phyloP scores from a whole-genome alignment of 2,113 vertebrate genomes.

The Scomber japonicus region DNA sequence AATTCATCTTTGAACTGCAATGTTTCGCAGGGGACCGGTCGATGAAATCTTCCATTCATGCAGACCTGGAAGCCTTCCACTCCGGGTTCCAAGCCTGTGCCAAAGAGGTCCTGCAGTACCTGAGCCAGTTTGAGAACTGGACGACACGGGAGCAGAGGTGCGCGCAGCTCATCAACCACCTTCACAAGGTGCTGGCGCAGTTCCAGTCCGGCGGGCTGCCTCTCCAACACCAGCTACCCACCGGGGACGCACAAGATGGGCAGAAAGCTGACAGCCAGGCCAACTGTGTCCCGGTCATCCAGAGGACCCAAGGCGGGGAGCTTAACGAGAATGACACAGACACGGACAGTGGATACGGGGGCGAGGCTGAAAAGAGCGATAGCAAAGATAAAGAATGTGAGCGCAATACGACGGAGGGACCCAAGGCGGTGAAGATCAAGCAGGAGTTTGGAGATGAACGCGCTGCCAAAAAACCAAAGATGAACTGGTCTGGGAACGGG shows the following conservation, averaged over 20 bases:
- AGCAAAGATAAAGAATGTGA: conserved; percentile 80
- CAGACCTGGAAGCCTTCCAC: conserved; percentile 94
- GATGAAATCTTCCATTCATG: conserved; percentile 89
- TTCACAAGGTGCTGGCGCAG: conserved; percentile 91
- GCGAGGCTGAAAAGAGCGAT: conserved; percentile 88
- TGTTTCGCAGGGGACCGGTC: conserved; percentile 88
- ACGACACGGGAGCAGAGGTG: conserved; percentile 92
- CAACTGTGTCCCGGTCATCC: conserved; percentile 97
- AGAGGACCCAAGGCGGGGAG: conserved; percentile 92
- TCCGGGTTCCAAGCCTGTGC: conserved; percentile 96
- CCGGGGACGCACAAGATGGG: conserved; percentile 74
- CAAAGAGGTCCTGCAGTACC: conserved; percentile 96
- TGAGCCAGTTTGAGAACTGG: conserved; percentile 93
- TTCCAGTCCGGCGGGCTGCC: conserved; percentile 85
- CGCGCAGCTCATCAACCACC: conserved; percentile 91
- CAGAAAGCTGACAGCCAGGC: conserved; percentile 87
- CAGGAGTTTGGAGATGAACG: conserved; percentile 91
- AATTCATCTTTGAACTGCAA: conserved; percentile 12
- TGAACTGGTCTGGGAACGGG: conserved; percentile 77
- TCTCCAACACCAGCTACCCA: conserved; percentile 83
- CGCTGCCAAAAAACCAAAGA: conserved; percentile 86
- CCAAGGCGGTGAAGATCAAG: conserved; percentile 86
- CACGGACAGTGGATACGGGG: conserved; percentile 97
- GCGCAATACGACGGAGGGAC: conserved; percentile 62
- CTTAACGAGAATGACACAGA: conserved; percentile 94